Base-by-base conservation (phyloP, 2,797 vertebrate genomes). In the Tenualosa ilisha region DNA sequence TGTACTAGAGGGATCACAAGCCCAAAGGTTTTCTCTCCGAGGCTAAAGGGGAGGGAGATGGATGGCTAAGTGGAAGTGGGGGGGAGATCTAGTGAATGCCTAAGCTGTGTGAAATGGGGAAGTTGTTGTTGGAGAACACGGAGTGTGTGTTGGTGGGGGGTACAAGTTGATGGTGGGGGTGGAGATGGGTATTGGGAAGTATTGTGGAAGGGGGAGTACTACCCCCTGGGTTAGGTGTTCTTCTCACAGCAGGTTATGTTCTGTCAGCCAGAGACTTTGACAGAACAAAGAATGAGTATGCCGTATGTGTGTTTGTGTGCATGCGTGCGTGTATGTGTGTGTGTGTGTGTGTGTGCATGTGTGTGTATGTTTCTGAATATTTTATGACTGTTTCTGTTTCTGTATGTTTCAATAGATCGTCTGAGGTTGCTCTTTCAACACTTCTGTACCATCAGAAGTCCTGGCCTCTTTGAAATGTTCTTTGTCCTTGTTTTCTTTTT, bases 201-300 rank as follows among this genome's bases (percentile, higher is more conserved):
- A 31, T 46, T 72, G 9, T 26, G 68, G 65, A 26, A 26, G 24
- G 15, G 68, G 50, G 50, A 2, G 50, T 51, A 51, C 50, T 37
- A 68, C 40, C 15, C 68, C 68, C 68, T 40, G 31, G 31, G 31
- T 75, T 40, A 37, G 13, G 17, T 40, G 68, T 6, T 31, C 26
- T 72, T 37, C 65, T 72, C 65, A 72, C 65, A 72, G 65, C 65
- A 72, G 65, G 65, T 72, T 72, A 17, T 37, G 24, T 17, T 75
- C 68, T 43, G 37, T 75, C 37, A 75, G 31, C 17, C 31, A 43
- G 68, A 75, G 68, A 31, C 12, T 4, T 72, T 72, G 65, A 72
- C 65, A 72, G 65, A 40, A 75, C 31, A 75, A 75, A 75, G 68
- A 75, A 12, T 31, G 11, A 37, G 2, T 43, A 26, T 68, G 8